phyloP scores from a whole-genome alignment of 1,140 invertebrate species.

The Hesperophylax magnus region DNA sequence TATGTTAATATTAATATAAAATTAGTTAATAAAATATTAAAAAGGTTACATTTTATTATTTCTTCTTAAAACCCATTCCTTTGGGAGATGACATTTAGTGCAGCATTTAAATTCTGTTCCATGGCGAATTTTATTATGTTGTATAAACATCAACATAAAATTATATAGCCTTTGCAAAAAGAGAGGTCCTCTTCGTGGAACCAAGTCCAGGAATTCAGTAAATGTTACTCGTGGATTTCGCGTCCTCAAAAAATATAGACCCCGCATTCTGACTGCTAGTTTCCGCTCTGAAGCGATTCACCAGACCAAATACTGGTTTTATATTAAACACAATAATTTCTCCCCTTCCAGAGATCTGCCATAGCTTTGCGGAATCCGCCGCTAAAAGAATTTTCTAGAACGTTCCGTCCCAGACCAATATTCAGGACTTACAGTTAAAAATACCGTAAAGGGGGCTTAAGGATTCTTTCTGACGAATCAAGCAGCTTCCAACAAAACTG shows the following conservation, averaged over 20 bases:
- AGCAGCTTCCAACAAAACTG: background rate
- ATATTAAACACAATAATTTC: constrained; percentile 55
- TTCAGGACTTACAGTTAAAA: constrained; percentile 47
- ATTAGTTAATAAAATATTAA: too few relatives aligned
- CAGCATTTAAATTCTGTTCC: too few relatives aligned
- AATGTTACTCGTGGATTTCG: background rate
- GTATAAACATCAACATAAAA: too few relatives aligned
- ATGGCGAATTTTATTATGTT: too few relatives aligned
- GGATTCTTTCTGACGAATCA: constrained; percentile 7
- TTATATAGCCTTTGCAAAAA: background rate
- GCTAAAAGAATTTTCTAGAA: constrained; percentile 38
- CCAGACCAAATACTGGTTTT: constrained; percentile 32
- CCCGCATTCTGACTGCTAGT: constrained; percentile 44
- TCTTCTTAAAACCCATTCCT: too few relatives aligned
- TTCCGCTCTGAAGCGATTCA: constrained; percentile 5
- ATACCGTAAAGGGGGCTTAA: constrained; percentile 42
- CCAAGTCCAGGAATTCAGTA: constrained; percentile 9
- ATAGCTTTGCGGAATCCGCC: constrained; percentile 35
- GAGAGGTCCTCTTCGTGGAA: background rate
- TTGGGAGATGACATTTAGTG: too few relatives aligned
- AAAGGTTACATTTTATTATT: too few relatives aligned
- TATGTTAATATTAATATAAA: too few relatives aligned
- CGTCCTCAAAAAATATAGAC: constrained; percentile 37
- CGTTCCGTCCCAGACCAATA: constrained; percentile 29
- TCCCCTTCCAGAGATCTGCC: background rate